These are phyloP conservation scores for Penaeus chinensis DNA, from an alignment of 1,140 invertebrate species.

Conservation along the genomic window DNA sequence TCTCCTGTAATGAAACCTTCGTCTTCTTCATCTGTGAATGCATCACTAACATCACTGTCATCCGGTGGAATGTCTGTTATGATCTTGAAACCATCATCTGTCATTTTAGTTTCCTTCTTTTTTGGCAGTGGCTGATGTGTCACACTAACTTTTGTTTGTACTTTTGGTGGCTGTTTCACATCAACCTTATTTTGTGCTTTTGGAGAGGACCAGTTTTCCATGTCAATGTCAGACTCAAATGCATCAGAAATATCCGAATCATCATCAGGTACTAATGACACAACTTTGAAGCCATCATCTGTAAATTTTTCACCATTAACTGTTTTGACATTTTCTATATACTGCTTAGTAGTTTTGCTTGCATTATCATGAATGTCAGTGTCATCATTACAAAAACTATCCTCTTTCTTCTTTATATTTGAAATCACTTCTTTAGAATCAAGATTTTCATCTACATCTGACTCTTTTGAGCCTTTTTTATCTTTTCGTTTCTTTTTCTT, in stretches of 20 bases:
- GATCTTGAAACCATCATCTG: constrained; percentile 50
- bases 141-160: background rate
- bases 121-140: too few relatives aligned
- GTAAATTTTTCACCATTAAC: background rate
- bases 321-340: too few relatives aligned
- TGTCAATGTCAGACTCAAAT: constrained; percentile 36
- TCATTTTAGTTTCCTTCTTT: background rate
- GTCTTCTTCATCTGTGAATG: constrained; percentile 42
- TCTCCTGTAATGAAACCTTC: background rate
- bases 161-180: background rate
- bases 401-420: too few relatives aligned
- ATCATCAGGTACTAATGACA: constrained; percentile 36
- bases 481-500: too few relatives aligned
- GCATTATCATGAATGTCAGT: too few relatives aligned
- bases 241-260: constrained; percentile 57
- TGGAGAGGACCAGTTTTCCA: background rate
- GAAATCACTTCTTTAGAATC: too few relatives aligned
- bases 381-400: too few relatives aligned
- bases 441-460: too few relatives aligned
- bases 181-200: background rate
- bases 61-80: constrained; percentile 38
- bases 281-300: constrained; percentile 53
- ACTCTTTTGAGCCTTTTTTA: too few relatives aligned
- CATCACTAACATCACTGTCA: constrained; percentile 48
- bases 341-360: too few relatives aligned